Evolutionary conservation across 2,797 vertebrate species (phyloP), one percentile per base, ranked within the genome.

Genomic region (Gephyroberyx darwinii): DNA sequence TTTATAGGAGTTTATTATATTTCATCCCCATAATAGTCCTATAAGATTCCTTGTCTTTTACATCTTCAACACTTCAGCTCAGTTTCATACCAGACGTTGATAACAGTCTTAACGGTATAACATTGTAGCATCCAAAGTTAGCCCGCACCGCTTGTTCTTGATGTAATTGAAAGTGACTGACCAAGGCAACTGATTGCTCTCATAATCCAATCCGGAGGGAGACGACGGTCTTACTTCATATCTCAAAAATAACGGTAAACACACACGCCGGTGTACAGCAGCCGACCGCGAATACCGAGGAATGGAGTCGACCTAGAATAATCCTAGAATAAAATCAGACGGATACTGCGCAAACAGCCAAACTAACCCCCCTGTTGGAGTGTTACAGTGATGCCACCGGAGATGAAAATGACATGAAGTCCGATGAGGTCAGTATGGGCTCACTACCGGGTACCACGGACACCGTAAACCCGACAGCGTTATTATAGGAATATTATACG

Each of bases 401-500:
- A 69, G 83, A 87, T 82, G 68, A 65, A 84, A 82, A 89, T 84
- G 77, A 86, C 88, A 88, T 87, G 57, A 74, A 81, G 82, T 20
- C 22, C 6, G 71, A 82, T 85, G 80, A 89, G 89, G 88, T 90
- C 90, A 90, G 51, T 64, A 74, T 60, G 75, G 71, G 78, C 73
- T 41, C 31, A 9, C 45, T 10, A 48, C 45, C n/a, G 62, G 62
- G 4, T 20, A 50, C 19, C 22, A 45, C 43, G 5, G 71, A 59
- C 74, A 20, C 77, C 30, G 26, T 39, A 41, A 62, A 53, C 51
- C 48, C 57, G 2, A 41, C 22, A 0, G 8, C 43, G n/a, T 66
- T 60, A 65, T 52, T 20, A 20, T 22, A 12, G 50, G 19, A 19
- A 52, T 52, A 52, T 80, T 14, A n/a, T 0, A 26, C 2, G 51